Base-by-base conservation (phyloP, 2,113 vertebrate species). In the Artemisiospiza belli region DNA sequence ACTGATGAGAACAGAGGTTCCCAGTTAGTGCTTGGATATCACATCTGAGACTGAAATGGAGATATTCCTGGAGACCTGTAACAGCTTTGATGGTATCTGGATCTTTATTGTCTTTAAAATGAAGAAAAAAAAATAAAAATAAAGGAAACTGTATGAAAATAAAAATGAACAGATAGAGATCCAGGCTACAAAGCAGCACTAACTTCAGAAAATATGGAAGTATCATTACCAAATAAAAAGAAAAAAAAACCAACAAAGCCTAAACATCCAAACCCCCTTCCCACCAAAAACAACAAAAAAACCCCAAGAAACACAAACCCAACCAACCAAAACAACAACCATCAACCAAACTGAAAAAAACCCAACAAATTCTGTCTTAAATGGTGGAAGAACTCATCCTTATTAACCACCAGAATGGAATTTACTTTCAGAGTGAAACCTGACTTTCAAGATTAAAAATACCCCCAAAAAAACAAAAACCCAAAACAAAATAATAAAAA, bases 291-390 rank as follows among this genome's bases (percentile, higher is more conserved):
- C 15, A 83, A 66, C 3, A 57, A 41, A 28, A 47, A 85, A 35
- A 3, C 18, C 2, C 4, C 27, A 51, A 44, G 9, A 54, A 54
- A 75, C 30, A n/a, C 33, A 81, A 89, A 74, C 10, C 5, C 4
- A 89, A 52, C 12, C 18, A 47, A 27, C 1, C 5, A 67, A 73
- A 47, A 1, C 59, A 39, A n/a, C 30, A 25, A 69, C 15, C n/a
- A 51, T 1, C 6, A 30, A 69, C 9, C 18, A 90, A 76, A 4
- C 4, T 18, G 28, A n/a, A 35, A 6, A 6, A 31, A 5, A 0
- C 2, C 5, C 23, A 39, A 4, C 2, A 37, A 68, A 3, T 5
- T 35, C 18, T 69, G 18, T 44, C 41, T 83, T n/a, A 35, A 23
- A 23, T 61, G 18, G 19, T 39, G 20, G 11, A 69, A 81, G 37